Base-by-base conservation (phyloP, 2,797 vertebrate species). In the Sardinella longiceps region DNA sequence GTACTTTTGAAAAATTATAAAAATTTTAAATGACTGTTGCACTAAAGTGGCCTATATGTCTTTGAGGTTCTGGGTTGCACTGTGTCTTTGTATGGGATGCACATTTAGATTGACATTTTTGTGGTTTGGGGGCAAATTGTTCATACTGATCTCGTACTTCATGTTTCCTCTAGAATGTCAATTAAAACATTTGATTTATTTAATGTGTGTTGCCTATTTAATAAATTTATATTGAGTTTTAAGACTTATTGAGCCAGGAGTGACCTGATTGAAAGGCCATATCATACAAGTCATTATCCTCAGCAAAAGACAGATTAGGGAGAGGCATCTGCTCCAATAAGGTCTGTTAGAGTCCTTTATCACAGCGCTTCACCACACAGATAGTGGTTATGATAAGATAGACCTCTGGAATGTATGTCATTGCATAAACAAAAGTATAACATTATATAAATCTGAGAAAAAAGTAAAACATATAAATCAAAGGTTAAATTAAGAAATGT, bases 141-240 rank as follows among this genome's bases (percentile, higher is more conserved):
- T 86, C 88, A 90, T 83, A 89, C 87, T 89, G 82, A 85, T 86
- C 89, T 87, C 83, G 89, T 85, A 89, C 87, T 87, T 81, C 86
- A 83, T 88, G 85, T 84, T 82, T 88, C 90, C 88, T 88, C 85
- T 85, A 89, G 87, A 87, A 83, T 92, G 87, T 94, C 93, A 93
- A 95, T 95, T 93, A 94, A 94, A 94, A 82, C 14, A 66, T 56
- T 37, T 63, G 70, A 43, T 77, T 77, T 77, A 77, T 77, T 77
- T 77, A 77, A 77, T 23, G 70, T 77, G 33, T 77, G 37, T 33
- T 23, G 33, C 70, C 70, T 77, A 2, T 77, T 77, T 43, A 56
- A 85, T 48, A 3, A 48, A 48, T 56, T 0, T 83, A 82, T 7
- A 23, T 43, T 77, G 70, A 23, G 23, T 77, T 33, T 30, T 7